These are phyloP conservation scores for Lasioglossum malachurum DNA, from an alignment of 2,888 invertebrate genomes.

Conservation along the genomic window DNA sequence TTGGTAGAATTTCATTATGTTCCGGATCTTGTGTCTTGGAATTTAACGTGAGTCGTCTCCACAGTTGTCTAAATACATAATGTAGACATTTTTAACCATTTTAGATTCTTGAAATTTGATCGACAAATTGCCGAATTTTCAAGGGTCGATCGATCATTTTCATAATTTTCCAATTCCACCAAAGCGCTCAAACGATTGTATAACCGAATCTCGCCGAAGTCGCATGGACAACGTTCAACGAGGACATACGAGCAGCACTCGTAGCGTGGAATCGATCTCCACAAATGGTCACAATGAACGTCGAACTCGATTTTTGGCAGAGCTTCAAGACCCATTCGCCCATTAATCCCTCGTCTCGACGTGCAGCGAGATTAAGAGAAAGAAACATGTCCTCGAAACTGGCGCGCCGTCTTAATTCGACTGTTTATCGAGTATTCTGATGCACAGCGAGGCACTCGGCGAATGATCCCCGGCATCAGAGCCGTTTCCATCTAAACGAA, in stretches of 20 bases:
- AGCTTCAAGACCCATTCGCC: not conserved
- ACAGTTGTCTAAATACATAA: no score
- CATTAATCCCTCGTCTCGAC: not conserved
- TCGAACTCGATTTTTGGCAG: not conserved
- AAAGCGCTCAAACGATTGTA: not conserved
- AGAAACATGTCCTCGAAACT: not conserved
- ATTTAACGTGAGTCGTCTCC: not conserved
- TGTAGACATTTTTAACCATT: no score
- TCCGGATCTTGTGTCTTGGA: not conserved
- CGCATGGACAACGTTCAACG: not conserved
- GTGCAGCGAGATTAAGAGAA: conserved; percentile 1
- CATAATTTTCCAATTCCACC: no score
- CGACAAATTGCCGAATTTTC: no score
- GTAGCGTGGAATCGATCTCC: not conserved
- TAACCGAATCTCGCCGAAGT: not conserved
- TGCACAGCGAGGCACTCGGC: not conserved
- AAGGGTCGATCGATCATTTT: no score
- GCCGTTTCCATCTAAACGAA: conserved; percentile 5
- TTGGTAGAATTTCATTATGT: not conserved
- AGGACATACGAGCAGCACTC: not conserved
- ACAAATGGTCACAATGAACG: not conserved
- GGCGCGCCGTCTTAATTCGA: not conserved
- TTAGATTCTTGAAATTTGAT: no score
- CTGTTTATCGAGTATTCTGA: not conserved
- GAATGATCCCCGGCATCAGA: not conserved